Conservation (phyloP, 2,113 vertebrate species). For the Argyrosomus japonicus region DNA sequence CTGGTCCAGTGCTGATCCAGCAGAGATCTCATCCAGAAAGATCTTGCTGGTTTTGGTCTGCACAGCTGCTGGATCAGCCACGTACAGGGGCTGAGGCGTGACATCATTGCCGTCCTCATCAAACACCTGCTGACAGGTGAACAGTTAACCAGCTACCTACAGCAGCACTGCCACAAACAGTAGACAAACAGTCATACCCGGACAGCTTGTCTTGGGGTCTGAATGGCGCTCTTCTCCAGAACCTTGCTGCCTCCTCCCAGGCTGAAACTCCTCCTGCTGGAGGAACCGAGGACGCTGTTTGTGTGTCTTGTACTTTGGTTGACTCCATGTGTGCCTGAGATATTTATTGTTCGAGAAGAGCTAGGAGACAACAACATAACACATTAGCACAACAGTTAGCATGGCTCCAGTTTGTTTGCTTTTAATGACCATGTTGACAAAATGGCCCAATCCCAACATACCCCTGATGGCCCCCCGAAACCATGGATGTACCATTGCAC, state of each 20-base stretch:
- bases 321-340: neutral
- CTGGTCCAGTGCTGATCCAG: constrained; percentile 78
- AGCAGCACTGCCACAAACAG: neutral
- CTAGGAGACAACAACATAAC: neutral
- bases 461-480: no score
- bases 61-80: constrained; percentile 69
- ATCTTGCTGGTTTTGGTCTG: constrained; percentile 78
- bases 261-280: constrained; percentile 35
- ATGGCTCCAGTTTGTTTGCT: neutral
- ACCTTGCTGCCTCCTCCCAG: constrained; percentile 37
- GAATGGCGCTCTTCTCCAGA: constrained; percentile 43
- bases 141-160: neutral
- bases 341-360: neutral
- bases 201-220: constrained; percentile 19
- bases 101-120: constrained; percentile 88
- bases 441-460: no score
- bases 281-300: neutral
- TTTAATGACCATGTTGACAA: neutral
- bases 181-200: constrained; percentile 14
- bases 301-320: constrained; percentile 7
- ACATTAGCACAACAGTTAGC: neutral
- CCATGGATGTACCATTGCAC: no score
- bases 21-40: constrained; percentile 77
- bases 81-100: constrained; percentile 88
- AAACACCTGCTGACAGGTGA: constrained; percentile 84